Percentiles rank a stretch among this genome's conserved stretches.
phyloP scores from a whole-genome alignment of 2,888 invertebrate species.

The Prosopocoilus inquinatus region DNA sequence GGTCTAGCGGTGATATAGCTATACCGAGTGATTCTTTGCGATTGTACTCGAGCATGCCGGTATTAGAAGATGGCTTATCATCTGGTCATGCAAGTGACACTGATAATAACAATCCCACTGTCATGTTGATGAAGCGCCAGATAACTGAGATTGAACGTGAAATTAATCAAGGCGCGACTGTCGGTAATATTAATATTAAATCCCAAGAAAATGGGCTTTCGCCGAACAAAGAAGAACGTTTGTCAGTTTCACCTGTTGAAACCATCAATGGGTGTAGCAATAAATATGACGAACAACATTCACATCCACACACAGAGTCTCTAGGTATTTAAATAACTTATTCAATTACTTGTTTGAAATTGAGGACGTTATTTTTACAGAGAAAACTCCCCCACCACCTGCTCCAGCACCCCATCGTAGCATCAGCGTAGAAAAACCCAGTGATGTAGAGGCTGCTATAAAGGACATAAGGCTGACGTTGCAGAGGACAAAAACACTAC shows the following conservation, averaged over 20 bases:
- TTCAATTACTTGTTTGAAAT: neutral
- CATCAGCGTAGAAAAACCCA: constrained; percentile 41
- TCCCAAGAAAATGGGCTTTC: constrained; percentile 45
- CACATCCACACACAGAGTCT: constrained; percentile 43
- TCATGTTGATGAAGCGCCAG: constrained; percentile 65
- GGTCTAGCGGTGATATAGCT: constrained; percentile 59
- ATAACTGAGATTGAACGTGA: constrained; percentile 72
- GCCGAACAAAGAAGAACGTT: constrained; percentile 39
- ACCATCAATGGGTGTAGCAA: constrained; percentile 43
- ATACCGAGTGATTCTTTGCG: constrained; percentile 64
- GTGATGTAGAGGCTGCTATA: constrained; percentile 64
- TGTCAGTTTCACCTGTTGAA: constrained; percentile 41
- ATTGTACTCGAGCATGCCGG: constrained; percentile 80
- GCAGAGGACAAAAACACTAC: constrained; percentile 68
- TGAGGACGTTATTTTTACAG: constrained; percentile 27
- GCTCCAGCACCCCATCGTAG: constrained; percentile 73
- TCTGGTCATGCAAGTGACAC: constrained; percentile 92
- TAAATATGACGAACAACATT: constrained; percentile 41
- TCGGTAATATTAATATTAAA: constrained; percentile 11
- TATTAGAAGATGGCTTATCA: constrained; percentile 90
- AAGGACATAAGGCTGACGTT: constrained; percentile 81
- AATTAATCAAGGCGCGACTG: constrained; percentile 59
- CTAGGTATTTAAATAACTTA: constrained; percentile 34
- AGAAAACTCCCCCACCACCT: constrained; percentile 70
- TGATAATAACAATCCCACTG: constrained; percentile 83